A percentile compares a stretch with the other conserved stretches of the same genome.
Conservation (phyloP, 2,113 vertebrate genomes). For the Rhabdornis inornatus region DNA sequence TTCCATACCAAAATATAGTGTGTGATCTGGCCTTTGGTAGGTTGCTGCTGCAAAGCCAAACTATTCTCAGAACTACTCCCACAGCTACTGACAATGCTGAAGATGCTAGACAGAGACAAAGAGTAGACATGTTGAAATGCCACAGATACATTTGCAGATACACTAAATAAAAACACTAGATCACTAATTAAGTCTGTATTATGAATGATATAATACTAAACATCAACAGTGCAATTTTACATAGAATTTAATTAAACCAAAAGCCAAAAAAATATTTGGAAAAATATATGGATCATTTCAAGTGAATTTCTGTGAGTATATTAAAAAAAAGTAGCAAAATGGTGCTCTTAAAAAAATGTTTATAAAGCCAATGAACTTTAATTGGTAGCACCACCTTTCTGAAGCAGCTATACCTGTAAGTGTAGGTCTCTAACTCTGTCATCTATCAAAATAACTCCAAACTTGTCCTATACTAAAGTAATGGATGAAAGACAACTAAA, state of each 20-base stretch:
- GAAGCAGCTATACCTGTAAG: neutral
- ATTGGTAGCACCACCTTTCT: neutral
- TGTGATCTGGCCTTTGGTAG: conserved; percentile 34
- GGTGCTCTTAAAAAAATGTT: neutral
- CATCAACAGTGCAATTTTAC: neutral
- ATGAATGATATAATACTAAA: neutral
- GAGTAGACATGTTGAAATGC: conserved; percentile 9
- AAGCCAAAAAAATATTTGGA: neutral
- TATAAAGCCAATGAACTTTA: neutral
- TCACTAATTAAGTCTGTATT: neutral
- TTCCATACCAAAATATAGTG: conserved; percentile 21
- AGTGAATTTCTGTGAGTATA: neutral
- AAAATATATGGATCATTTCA: neutral
- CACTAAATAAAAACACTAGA: neutral
- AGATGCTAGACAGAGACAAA: conserved; percentile 30
- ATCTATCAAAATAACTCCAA: neutral
- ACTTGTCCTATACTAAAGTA: neutral
- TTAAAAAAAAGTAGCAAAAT: neutral
- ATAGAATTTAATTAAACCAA: neutral
- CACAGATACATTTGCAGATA: neutral
- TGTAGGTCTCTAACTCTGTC: neutral
- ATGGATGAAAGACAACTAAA: neutral
- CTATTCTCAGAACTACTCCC: conserved; percentile 43
- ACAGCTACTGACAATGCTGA: conserved; percentile 40
- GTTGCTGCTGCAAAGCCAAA: conserved; percentile 38